phyloP scores from a whole-genome alignment of 2,888 invertebrate species.

The Diachrysia chrysitis region DNA sequence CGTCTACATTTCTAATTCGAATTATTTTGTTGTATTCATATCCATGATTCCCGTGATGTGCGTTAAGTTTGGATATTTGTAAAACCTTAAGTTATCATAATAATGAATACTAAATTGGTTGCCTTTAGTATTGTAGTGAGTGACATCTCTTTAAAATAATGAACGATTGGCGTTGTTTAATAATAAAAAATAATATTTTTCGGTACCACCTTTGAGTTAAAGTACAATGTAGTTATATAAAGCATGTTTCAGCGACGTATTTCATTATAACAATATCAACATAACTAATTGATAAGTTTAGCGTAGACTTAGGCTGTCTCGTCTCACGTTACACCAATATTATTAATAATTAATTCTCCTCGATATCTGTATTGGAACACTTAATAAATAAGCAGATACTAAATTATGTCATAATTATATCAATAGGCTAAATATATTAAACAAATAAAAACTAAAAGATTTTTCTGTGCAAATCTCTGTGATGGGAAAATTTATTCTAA shows the following conservation, averaged over 20 bases:
- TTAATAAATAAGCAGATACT: constrained; percentile 82
- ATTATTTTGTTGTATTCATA: constrained; percentile 86
- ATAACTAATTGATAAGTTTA: constrained; percentile 83
- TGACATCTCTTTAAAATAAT: constrained; percentile 82
- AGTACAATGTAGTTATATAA: constrained; percentile 87
- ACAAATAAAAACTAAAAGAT: constrained; percentile 63
- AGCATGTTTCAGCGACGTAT: constrained; percentile 84
- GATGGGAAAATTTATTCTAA: constrained; percentile 88
- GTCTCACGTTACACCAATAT: constrained; percentile 83
- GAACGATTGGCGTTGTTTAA: constrained; percentile 83
- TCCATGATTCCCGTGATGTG: constrained; percentile 81
- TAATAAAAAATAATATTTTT: constrained; percentile 83
- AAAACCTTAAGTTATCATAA: constrained; percentile 82
- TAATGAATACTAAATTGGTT: constrained; percentile 77
- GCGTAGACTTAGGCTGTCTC: constrained; percentile 84
- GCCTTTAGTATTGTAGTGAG: constrained; percentile 83
- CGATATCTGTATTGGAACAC: constrained; percentile 83
- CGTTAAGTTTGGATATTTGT: constrained; percentile 81
- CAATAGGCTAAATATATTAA: constrained; percentile 82
- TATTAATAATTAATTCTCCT: constrained; percentile 78
- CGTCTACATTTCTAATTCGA: constrained; percentile 88
- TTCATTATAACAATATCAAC: constrained; percentile 82
- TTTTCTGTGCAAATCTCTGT: constrained; percentile 88
- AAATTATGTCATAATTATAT: constrained; percentile 85
- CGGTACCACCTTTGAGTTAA: constrained; percentile 89